A percentile compares a stretch with the other conserved stretches of the same genome.
Evolutionary conservation across 2,797 vertebrate genomes (phyloP).

Genomic region (Melanotaenia pygmaea): DNA sequence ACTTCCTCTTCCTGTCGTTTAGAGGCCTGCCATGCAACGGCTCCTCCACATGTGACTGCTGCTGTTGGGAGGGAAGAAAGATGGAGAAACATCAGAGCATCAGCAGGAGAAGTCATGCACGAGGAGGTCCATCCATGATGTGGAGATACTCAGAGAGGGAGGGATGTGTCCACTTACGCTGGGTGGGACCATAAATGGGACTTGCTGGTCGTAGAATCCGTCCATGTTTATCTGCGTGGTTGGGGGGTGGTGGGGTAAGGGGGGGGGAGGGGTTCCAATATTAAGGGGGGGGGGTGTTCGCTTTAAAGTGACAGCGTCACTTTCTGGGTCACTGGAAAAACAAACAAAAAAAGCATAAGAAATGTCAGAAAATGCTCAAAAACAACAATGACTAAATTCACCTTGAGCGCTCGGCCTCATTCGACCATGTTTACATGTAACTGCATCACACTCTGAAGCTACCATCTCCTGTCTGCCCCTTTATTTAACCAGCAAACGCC

Average conservation of each 20-base stretch:
- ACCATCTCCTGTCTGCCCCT: slow-evolving; percentile 10
- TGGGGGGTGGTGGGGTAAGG: slow-evolving; percentile 16
- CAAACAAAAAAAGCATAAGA: not conserved
- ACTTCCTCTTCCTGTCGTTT: slow-evolving; percentile 93
- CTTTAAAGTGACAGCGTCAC: slow-evolving; percentile 73
- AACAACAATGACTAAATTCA: too few relatives aligned
- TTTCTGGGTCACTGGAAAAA: slow-evolving; percentile 59
- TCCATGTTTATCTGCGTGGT: slow-evolving; percentile 87
- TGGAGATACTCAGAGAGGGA: slow-evolving; percentile 3
- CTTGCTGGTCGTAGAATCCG: slow-evolving; percentile 97
- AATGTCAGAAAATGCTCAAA: not conserved
- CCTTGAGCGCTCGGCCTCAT: not conserved
- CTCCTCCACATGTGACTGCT: slow-evolving; percentile 85
- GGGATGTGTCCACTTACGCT: slow-evolving; percentile 85
- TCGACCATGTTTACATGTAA: not conserved
- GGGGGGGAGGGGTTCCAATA: slow-evolving; percentile 57
- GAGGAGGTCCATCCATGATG: too few relatives aligned
- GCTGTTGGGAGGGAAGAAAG: slow-evolving; percentile 52
- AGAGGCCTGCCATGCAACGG: slow-evolving; percentile 79
- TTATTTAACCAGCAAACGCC: slow-evolving; percentile 55
- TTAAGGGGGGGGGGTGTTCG: slow-evolving; percentile 59
- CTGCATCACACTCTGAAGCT: not conserved
- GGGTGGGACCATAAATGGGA: slow-evolving; percentile 92
- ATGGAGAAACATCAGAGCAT: slow-evolving; percentile 14
- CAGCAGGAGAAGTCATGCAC: not conserved